Base-by-base conservation (phyloP, 1,140 invertebrate genomes). In the Grapholita molesta region DNA sequence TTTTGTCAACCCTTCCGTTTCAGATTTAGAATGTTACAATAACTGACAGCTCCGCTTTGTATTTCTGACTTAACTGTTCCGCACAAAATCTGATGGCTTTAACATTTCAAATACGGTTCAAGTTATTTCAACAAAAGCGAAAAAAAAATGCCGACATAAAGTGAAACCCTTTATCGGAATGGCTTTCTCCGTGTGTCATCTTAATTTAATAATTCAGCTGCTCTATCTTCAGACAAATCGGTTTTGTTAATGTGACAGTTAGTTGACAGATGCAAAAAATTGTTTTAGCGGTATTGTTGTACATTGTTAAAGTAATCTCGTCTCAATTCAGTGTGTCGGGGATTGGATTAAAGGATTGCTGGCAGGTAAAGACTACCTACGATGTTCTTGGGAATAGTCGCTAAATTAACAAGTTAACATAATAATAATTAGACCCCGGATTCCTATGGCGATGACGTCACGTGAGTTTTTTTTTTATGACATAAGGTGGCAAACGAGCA, bases 191-290 rank as follows among this genome's bases (percentile, higher is more conserved):
- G 67, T 70, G 61, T 72, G 68, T 78, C 70, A 67, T 84, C 76
- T 78, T 77, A 83, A 83, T 82, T 79, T 79, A 82, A 82, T 77
- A 82, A 38, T 78, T 82, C 83, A 86, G 82, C 83, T 85, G 84
- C 75, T 42, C 68, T 77, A 75, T 76, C 67, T 81, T 77, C 72
- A 61, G 64, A 55, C 72, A 78, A 82, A 80, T 75, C 71, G 71
- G 72, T 77, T 82, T 86, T 86, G 79, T 69, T 81, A 86, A 86
- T 81, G 74, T 87, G 86, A 89, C 85, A 82, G 81, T 75, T 79
- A 71, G 82, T 74, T 85, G 82, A 84, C 79, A 82, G 73, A 71
- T 72, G 64, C 35, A 78, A 76, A 82, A 79, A 83, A 77, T 24
- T 69, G 64, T 57, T 52, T 67, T 65, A 70, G 67, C 74, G 48